These are phyloP conservation scores for Andrena flavipes DNA, from an alignment of 2,888 invertebrate species.

Conservation along the genomic window DNA sequence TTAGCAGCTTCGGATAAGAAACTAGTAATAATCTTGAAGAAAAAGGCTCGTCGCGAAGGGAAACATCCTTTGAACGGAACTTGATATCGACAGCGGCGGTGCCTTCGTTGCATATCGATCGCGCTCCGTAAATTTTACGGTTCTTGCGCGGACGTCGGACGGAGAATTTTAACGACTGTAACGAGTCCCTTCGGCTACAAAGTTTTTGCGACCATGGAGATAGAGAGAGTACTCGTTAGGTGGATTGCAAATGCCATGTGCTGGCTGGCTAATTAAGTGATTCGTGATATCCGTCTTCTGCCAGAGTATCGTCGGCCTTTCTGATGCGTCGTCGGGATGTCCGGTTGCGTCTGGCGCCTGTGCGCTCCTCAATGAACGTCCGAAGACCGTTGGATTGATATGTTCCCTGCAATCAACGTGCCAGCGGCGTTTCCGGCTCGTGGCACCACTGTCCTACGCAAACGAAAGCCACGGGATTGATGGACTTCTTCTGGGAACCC, in stretches of 20 bases:
- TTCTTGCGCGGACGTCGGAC: not conserved
- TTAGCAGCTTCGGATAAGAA: too few species aligned
- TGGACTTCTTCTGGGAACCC: not conserved
- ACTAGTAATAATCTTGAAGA: too few species aligned
- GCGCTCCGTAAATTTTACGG: not conserved
- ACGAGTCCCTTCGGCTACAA: not conserved
- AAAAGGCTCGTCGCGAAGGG: not conserved
- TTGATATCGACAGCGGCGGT: not conserved
- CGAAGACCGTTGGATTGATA: slow-evolving; percentile 51
- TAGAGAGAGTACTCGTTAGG: not conserved
- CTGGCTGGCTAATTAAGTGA: slow-evolving; percentile 31
- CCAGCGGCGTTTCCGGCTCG: slow-evolving; percentile 44
- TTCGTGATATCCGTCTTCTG: slow-evolving; percentile 34
- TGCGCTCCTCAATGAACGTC: slow-evolving; percentile 44
- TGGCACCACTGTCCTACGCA: slow-evolving; percentile 35
- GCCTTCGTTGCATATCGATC: not conserved
- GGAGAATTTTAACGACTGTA: not conserved
- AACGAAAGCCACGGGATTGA: not conserved
- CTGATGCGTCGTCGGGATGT: slow-evolving; percentile 34
- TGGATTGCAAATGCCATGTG: not conserved
- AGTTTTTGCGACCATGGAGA: not conserved
- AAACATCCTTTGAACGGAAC: too few species aligned
- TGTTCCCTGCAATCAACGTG: slow-evolving; percentile 48
- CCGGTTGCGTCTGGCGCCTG: slow-evolving; percentile 52
- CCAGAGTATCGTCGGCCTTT: slow-evolving; percentile 7